A percentile compares a stretch with the other conserved stretches of the same genome.
Conservation (phyloP, 1,140 invertebrate species). For the Maconellicoccus hirsutus region DNA sequence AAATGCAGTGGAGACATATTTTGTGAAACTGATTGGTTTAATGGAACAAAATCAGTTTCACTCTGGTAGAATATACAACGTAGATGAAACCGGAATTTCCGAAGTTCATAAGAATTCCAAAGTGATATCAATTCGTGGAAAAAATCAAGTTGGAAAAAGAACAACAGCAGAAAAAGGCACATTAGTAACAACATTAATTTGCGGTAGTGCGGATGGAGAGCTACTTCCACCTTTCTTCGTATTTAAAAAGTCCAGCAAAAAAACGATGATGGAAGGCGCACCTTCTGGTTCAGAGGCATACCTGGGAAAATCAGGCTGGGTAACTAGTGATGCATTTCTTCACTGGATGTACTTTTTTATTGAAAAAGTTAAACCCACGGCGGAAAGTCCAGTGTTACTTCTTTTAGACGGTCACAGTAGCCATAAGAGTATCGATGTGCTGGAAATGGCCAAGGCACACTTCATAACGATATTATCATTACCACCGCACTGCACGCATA, state of each 20-base stretch:
- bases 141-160: slow-evolving; percentile 33
- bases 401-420: slow-evolving; percentile 27
- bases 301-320: slow-evolving; percentile 31
- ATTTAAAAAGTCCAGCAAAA: slow-evolving; percentile 26
- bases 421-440: slow-evolving; percentile 27
- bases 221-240: slow-evolving; percentile 31
- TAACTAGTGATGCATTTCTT: slow-evolving; percentile 31
- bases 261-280: slow-evolving; percentile 30
- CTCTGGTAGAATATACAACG: slow-evolving; percentile 32
- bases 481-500: slow-evolving; percentile 34
- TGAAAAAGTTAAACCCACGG: slow-evolving; percentile 24
- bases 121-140: slow-evolving; percentile 31
- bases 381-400: slow-evolving; percentile 24
- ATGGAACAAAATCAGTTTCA: slow-evolving; percentile 28
- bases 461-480: slow-evolving; percentile 15
- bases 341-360: slow-evolving; percentile 28
- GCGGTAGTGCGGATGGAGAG: slow-evolving; percentile 33
- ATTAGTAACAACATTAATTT: slow-evolving; percentile 32
- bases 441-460: slow-evolving; percentile 23
- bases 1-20: slow-evolving; percentile 8
- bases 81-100: slow-evolving; percentile 36
- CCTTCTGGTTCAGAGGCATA: slow-evolving; percentile 28
- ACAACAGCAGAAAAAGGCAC: slow-evolving; percentile 33
- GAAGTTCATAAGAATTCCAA: slow-evolving; percentile 36
- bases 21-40: not conserved